Conservation (phyloP, 1,140 invertebrate genomes). For the Achroia grisella region DNA sequence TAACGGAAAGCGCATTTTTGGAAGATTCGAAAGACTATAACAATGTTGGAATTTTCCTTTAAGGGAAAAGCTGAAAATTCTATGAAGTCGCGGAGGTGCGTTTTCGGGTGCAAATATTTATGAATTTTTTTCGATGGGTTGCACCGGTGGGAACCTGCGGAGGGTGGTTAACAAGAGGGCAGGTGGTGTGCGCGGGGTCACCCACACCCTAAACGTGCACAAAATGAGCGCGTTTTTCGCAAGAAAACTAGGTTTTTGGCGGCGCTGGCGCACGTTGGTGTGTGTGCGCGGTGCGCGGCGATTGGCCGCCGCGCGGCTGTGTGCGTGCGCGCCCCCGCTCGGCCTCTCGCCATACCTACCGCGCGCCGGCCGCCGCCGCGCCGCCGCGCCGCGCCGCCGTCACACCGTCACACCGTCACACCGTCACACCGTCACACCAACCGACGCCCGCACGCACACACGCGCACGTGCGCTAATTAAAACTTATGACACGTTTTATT, state of each 20-base stretch:
- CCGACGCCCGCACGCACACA: conserved; percentile 13
- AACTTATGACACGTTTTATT: conserved; percentile 12
- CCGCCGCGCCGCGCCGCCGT: conserved; percentile 13
- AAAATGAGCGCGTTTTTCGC: conserved; percentile 40
- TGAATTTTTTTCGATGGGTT: conserved; percentile 44
- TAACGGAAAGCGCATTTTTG: conserved; percentile 17
- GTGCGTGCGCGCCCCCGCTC: conserved; percentile 30
- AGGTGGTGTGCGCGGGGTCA: conserved; percentile 37
- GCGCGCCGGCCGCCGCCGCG: conserved; percentile 14
- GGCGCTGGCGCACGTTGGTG: conserved; percentile 18
- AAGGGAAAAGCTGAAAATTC: conserved; percentile 19
- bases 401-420: conserved; percentile 6
- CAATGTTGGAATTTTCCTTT: conserved; percentile 7
- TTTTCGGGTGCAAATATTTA: conserved; percentile 22
- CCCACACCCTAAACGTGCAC: conserved; percentile 41
- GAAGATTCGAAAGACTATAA: conserved; percentile 7
- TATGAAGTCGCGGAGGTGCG: conserved; percentile 12
- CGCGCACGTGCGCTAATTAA: conserved; percentile 3
- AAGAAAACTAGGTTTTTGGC: conserved; percentile 33
- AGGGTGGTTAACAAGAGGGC: conserved; percentile 2
- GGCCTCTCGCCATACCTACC: conserved; percentile 29
- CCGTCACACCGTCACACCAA: too few relatives aligned
- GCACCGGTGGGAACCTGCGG: neutral
- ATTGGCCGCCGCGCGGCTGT: conserved; percentile 34
- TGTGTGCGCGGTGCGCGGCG: conserved; percentile 35